A percentile compares a stretch with the other conserved stretches of the same genome.
phyloP scores from a whole-genome alignment of 2,888 invertebrate genomes.

The Leptinotarsa haldemani region DNA sequence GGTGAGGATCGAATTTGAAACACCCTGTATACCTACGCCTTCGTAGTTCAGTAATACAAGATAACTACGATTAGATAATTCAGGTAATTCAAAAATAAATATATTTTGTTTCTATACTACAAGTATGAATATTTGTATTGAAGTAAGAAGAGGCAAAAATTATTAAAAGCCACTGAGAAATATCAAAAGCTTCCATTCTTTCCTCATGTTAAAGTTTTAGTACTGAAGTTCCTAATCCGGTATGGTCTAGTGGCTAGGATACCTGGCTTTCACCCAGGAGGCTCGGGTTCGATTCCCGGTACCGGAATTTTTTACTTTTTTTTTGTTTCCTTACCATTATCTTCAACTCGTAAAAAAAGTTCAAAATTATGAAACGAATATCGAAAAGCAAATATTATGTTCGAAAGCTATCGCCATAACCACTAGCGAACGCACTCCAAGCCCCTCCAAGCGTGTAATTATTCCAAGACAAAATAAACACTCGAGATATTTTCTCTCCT shows the following conservation, averaged over 20 bases:
- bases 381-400: constrained; percentile 28
- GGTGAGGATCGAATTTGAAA: no score
- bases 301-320: constrained; percentile 68
- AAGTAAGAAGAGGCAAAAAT: no score
- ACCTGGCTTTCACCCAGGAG: constrained; percentile 80
- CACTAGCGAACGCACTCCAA: constrained; percentile 37
- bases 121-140: no score
- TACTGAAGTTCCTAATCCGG: constrained; percentile 43
- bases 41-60: no score
- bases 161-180: background rate
- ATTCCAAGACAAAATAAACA: constrained; percentile 45
- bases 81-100: no score
- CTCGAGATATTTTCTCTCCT: constrained; percentile 43
- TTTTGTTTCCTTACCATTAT: background rate
- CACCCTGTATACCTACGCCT: no score
- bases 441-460: constrained; percentile 41
- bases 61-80: no score
- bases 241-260: constrained; percentile 76
- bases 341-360: background rate
- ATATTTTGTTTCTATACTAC: no score
- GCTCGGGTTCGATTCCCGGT: constrained; percentile 81
- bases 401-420: constrained; percentile 24
- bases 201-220: no score
- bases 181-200: background rate
- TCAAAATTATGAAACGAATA: constrained; percentile 16